Evolutionary conservation across 2,113 vertebrate genomes (phyloP), one percentile per base, ranked within the genome.

Genomic region (Halichoeres trimaculatus): DNA sequence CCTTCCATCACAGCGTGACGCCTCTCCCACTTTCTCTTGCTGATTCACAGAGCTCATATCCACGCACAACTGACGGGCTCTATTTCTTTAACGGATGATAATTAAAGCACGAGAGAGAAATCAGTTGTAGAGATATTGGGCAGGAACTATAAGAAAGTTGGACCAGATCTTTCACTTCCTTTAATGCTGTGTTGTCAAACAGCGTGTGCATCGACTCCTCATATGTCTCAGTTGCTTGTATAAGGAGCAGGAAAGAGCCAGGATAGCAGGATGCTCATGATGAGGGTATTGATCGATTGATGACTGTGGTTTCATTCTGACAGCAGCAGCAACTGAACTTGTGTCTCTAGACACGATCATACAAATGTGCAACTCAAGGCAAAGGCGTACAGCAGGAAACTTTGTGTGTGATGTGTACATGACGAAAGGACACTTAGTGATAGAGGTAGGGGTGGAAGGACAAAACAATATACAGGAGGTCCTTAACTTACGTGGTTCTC

Each of bases 1-100:
- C 22, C 45, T 71, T 56, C 78, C 47, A 76, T 83, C 84, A 69
- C 80, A 82, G 85, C 70, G 35, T 7, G 83, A 65, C 22, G n/a
- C 36, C 76, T 72, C 43, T 36, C 76, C 30, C 60, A 20, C 43
- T 83, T 54, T 52, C 19, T 22, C 23, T 38, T 59, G 10, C 26
- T 66, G 76, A 76, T 84, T 80, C 76, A 65, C 74, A 38, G 66
- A 16, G 40, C 67, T 65, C 61, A 66, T 73, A 78, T 63, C 43
- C 12, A 81, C 26, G 60, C 45, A n/a, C 10, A n/a, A 50, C 59
- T 56, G 36, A 60, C 58, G 26, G 51, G 41, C 57, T 41, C 17
- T 17, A 8, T 61, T 76, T 59, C 38, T 56, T 35, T 77, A 71
- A 36, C 22, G 24, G 26, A n/a, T 22, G 20, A 7, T 56, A 62